These are phyloP conservation scores for Tridacna crocea DNA, from an alignment of 2,888 invertebrate genomes.

Conservation along the genomic window DNA sequence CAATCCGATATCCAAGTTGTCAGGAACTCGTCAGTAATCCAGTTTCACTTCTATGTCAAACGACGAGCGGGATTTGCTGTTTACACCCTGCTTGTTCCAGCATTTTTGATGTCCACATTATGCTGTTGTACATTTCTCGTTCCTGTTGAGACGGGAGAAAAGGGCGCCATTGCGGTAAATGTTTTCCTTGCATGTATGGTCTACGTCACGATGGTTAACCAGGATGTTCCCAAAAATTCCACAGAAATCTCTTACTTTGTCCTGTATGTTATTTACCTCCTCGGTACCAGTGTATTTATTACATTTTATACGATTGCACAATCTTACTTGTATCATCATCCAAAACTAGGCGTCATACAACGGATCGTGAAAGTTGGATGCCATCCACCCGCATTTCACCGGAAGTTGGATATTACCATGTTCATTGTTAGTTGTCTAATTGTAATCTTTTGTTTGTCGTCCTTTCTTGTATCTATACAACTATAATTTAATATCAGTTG, in stretches of 20 bases:
- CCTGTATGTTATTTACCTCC: neutral
- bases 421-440: too few species aligned
- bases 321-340: neutral
- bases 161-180: neutral
- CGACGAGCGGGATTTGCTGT: neutral
- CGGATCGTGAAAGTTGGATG: too few species aligned
- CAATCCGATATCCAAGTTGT: neutral
- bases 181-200: constrained; percentile 1
- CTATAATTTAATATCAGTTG: too few species aligned
- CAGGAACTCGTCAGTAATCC: neutral
- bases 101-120: neutral
- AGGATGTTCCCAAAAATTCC: neutral
- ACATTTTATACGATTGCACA: neutral
- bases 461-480: too few species aligned
- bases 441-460: too few species aligned
- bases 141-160: neutral
- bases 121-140: neutral
- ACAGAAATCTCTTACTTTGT: neutral
- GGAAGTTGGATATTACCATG: too few species aligned
- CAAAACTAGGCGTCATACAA: neutral
- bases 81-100: constrained; percentile 1
- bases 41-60: neutral
- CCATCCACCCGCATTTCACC: too few species aligned
- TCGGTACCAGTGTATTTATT: neutral
- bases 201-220: neutral